phyloP scores from a whole-genome alignment of 1,140 invertebrate species.

The Apis florea region DNA sequence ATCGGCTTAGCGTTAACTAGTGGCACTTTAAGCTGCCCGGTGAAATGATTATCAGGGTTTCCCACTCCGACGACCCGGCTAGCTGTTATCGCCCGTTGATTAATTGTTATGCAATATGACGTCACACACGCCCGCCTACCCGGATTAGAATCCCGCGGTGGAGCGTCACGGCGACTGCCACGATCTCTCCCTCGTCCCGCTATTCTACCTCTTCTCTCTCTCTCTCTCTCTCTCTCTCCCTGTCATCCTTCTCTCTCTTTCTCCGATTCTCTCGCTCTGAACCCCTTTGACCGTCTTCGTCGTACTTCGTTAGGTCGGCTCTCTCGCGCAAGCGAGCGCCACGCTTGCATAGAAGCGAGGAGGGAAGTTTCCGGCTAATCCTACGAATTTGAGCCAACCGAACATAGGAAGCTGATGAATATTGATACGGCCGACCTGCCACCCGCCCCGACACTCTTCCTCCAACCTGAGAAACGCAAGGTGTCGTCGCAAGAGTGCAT shows the following conservation, averaged over 20 bases:
- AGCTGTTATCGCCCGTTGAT: slow-evolving; percentile 80
- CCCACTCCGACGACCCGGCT: slow-evolving; percentile 76
- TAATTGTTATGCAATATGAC: slow-evolving; percentile 82
- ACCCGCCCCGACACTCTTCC: slow-evolving; percentile 21
- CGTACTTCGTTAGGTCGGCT: slow-evolving; percentile 18
- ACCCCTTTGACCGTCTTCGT: slow-evolving; percentile 36
- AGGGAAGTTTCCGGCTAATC: slow-evolving; percentile 79
- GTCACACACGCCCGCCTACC: slow-evolving; percentile 71
- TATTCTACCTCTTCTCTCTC: not conserved
- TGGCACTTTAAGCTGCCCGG: slow-evolving; percentile 81
- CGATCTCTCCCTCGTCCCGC: slow-evolving; percentile 46
- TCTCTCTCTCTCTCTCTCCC: slow-evolving; percentile 24
- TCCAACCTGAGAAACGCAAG: slow-evolving; percentile 68
- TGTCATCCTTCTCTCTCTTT: slow-evolving; percentile 5
- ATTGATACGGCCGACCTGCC: slow-evolving; percentile 74
- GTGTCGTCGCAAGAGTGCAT: slow-evolving; percentile 59
- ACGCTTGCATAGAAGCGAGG: slow-evolving; percentile 48
- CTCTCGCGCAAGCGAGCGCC: slow-evolving; percentile 12
- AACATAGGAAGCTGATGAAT: slow-evolving; percentile 81
- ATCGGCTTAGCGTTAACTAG: slow-evolving; percentile 81
- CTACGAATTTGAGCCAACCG: slow-evolving; percentile 78
- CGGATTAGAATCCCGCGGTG: slow-evolving; percentile 76
- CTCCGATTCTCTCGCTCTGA: slow-evolving; percentile 1
- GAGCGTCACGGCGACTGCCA: slow-evolving; percentile 64
- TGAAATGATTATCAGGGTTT: slow-evolving; percentile 81